Evolutionary conservation across 2,797 vertebrate species (phyloP).

Genomic region (Cossypha niveicapilla): DNA sequence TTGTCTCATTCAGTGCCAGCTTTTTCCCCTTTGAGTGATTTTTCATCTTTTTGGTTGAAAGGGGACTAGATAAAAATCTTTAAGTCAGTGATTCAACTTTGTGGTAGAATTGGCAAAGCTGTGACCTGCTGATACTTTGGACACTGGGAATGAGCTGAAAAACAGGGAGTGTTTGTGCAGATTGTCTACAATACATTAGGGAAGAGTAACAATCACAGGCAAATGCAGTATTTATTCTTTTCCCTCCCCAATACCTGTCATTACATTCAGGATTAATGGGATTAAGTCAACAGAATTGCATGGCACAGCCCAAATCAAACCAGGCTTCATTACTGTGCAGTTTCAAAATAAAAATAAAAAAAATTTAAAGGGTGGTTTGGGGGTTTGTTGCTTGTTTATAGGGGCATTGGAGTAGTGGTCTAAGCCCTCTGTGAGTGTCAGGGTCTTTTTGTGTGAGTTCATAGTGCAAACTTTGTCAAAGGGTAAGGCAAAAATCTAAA

Average conservation of each 20-base stretch:
- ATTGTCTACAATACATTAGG: too few species aligned
- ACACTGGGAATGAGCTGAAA: not conserved
- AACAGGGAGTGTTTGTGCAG: not conserved
- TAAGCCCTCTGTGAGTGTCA: not conserved
- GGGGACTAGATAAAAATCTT: not conserved
- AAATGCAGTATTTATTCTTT: not conserved
- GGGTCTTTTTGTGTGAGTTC: not conserved
- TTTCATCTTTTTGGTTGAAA: not conserved
- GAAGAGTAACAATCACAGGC: too few species aligned
- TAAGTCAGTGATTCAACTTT: not conserved
- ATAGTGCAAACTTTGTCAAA: not conserved
- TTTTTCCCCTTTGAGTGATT: not conserved
- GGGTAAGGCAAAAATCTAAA: not conserved
- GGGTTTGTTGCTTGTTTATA: not conserved
- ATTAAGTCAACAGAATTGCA: not conserved
- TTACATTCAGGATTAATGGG: fast-evolving
- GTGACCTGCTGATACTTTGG: not conserved
- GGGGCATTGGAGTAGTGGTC: fast-evolving
- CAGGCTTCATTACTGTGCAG: not conserved
- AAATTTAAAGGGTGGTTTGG: fast-evolving
- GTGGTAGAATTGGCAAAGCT: not conserved
- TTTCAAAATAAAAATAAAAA: not conserved
- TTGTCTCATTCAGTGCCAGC: not conserved
- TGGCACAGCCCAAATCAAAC: not conserved
- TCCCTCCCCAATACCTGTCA: not conserved